Evolutionary conservation across 53 echinoderm and acorn worm species (phyloP), one percentile per base, ranked within the genome.

Genomic region (Echinarachnius parma): DNA sequence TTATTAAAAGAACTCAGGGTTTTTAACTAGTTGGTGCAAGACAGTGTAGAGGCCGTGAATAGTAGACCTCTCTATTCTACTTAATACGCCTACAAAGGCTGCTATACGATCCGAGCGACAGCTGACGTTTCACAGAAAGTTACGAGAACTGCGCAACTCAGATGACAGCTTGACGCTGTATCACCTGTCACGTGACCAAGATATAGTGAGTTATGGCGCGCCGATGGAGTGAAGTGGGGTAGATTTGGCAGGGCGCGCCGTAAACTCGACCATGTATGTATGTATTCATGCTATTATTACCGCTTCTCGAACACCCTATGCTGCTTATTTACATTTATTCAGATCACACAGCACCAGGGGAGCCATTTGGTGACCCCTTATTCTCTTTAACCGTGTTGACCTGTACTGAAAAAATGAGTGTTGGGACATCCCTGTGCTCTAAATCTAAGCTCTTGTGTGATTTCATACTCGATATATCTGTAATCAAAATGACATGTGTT

Each of bases 1-100:
- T n/a, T n/a, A n/a, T n/a, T 9, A 39, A 50, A 13, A 50, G 18
- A 66, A 69, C 70, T 69, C 70, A 69, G 70, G 70, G 70, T 69
- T 64, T 33, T 60, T 60, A 21, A 39, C 39, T 39, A 39, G 39
- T 53, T 69, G 70, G 70, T 69, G 70, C 70, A 69, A 52, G n/a
- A n/a, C n/a, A 25, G 26, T 57, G 26, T 27, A 7, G 54, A 24
- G n/a, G n/a, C n/a, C n/a, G n/a, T n/a, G n/a, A n/a, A n/a, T n/a
- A n/a, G n/a, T n/a, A n/a, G n/a, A n/a, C n/a, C n/a, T n/a, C n/a
- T n/a, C n/a, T n/a, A n/a, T n/a, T n/a, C n/a, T n/a, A n/a, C n/a
- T n/a, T n/a, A n/a, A n/a, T n/a, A 4, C 8, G 13, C 52, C 28
- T 2, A 30, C 18, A 30, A 18, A 18, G 57, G 27, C 27, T 52